Base-by-base conservation (phyloP, 1,140 invertebrate species). In the Drosophila tristis region DNA sequence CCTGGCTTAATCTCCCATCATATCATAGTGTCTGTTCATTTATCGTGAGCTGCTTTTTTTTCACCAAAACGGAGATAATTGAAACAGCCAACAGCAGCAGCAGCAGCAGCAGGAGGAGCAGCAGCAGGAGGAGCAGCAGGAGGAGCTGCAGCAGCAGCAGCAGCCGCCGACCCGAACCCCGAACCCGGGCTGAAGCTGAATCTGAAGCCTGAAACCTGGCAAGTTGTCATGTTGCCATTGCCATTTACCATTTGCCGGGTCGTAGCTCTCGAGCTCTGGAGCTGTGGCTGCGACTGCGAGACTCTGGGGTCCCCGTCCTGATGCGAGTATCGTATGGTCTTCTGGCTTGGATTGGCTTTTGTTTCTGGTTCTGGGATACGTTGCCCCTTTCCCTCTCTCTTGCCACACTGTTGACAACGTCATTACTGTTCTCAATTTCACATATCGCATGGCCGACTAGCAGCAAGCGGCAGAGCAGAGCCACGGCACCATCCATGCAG, bases 391-490 rank as follows among this genome's bases (percentile, higher is more conserved):
- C n/a, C 16, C 23, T 26, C 11, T 47, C 60, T 53, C 54, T 53
- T 50, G 68, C 29, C n/a, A 53, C 72, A 75, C 73, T 64, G 85
- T 80, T 87, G 84, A 87, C 84, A 87, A 89, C 85, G 85, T 89
- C 84, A 87, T 87, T 87, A 89, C 84, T 84, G 84, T 80, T 87
- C 84, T 87, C 84, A 82, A 80, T 87, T 87, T 87, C 84, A 89
- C 85, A 87, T 87, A 87, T 87, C 85, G 76, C 64, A 87, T 87
- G 71, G 74, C 82, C 62, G 71, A 87, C 82, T 72, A 78, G 73
- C 74, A 75, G 35, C 54, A 63, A 72, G 62, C 78, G 64, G 39
- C 64, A 60, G 35, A 61, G 31, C 11, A 5, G 11, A 35, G 31
- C 31, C 31, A 35, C 31, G 8, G 9, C 31, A 8, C 29, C 29